These are phyloP conservation scores for Montipora capricornis DNA, from an alignment of 64 coral and sea anemone genomes.

Conservation along the genomic window DNA sequence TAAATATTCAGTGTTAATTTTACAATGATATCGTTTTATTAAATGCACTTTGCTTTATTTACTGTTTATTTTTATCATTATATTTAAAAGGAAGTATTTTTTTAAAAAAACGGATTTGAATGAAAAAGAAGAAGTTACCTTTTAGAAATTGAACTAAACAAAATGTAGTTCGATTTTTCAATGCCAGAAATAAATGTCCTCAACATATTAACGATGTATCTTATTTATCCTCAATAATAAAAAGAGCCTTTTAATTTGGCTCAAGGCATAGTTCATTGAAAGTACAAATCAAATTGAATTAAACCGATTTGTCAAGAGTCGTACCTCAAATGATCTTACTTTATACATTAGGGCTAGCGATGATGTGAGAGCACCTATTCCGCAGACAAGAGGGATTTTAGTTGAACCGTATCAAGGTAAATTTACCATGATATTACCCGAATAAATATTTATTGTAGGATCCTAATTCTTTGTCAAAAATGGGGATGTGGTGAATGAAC, in stretches of 20 bases:
- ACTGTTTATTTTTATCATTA: not conserved
- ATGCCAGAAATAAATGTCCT: too few species aligned
- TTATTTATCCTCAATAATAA: too few species aligned
- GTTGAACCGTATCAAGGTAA: conserved; percentile 90
- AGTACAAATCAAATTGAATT: too few species aligned
- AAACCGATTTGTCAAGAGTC: too few species aligned
- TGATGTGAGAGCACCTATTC: conserved; percentile 96
- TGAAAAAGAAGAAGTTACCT: not conserved
- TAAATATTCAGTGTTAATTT: not conserved
- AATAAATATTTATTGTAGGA: too few species aligned
- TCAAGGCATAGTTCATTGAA: too few species aligned
- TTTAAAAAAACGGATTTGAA: not conserved
- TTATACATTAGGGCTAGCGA: conserved; percentile 47
- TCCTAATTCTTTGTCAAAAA: too few species aligned
- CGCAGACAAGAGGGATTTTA: conserved; percentile 90
- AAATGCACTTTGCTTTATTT: not conserved
- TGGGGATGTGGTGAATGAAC: too few species aligned
- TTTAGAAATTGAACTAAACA: not conserved
- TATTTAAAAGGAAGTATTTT: not conserved
- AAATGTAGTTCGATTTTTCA: not conserved
- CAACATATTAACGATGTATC: too few species aligned
- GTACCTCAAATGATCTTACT: not conserved
- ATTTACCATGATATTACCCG: not conserved
- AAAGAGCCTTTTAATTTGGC: too few species aligned
- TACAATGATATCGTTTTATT: not conserved